phyloP scores from a whole-genome alignment of 2,888 invertebrate species.

The Lasioglossum villosulum region DNA sequence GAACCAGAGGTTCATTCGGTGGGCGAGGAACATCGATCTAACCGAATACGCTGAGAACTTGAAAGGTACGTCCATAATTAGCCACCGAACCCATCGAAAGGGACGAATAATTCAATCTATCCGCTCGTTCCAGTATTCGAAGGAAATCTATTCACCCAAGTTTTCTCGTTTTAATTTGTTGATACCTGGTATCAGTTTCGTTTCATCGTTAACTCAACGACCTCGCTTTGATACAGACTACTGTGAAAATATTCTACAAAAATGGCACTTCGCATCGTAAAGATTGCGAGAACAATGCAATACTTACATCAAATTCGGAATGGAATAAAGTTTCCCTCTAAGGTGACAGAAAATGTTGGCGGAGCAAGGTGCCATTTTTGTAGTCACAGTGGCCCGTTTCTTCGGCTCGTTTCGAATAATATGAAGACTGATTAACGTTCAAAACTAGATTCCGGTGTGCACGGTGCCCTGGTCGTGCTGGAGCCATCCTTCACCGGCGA shows the following conservation, averaged over 20 bases:
- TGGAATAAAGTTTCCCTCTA: neutral
- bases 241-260: neutral
- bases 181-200: neutral
- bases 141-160: neutral
- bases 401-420: neutral
- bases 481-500: constrained; percentile 98
- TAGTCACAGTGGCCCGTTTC: neutral
- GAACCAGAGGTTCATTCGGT: constrained; percentile 96
- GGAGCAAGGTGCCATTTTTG: neutral
- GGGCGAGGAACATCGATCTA: constrained; percentile 97
- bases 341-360: neutral
- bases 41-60: constrained; percentile 97
- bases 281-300: neutral
- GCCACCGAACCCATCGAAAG: neutral
- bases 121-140: neutral
- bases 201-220: neutral
- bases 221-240: neutral
- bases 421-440: neutral
- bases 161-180: neutral
- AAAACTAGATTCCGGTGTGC: constrained; percentile 94
- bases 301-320: neutral
- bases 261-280: neutral
- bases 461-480: constrained; percentile 96
- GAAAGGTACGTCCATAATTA: constrained; percentile 88
- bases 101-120: neutral